phyloP scores from a whole-genome alignment of 2,797 vertebrate species.

The Melanotaenia nigrans region DNA sequence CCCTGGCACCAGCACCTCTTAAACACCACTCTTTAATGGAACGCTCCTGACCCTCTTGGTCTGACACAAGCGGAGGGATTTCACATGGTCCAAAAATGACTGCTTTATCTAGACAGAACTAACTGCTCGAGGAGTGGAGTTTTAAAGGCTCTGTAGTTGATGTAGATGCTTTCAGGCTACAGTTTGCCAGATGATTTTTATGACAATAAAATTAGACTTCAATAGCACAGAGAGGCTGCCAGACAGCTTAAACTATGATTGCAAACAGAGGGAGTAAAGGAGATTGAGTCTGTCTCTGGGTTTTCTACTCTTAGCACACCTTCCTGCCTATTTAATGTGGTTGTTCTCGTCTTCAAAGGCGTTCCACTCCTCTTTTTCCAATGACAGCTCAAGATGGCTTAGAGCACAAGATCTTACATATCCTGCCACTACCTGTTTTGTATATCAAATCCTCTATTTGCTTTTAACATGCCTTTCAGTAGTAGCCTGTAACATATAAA shows the following conservation, averaged over 20 bases:
- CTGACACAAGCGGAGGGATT: conserved; percentile 53
- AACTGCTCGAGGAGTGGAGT: conserved; percentile 28
- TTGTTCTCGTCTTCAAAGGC: conserved; percentile 71
- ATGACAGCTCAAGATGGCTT: conserved; percentile 67
- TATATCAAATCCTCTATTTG: conserved; percentile 72
- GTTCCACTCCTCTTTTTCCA: conserved; percentile 58
- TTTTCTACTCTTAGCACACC: conserved; percentile 65
- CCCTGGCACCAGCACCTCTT: conserved; percentile 80
- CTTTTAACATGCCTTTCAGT: conserved; percentile 79
- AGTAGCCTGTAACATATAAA: conserved; percentile 80
- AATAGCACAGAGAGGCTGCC: conserved; percentile 68
- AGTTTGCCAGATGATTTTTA: conserved; percentile 76
- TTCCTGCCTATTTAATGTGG: conserved; percentile 70
- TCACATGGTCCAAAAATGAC: conserved; percentile 52
- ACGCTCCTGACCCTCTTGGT: conserved; percentile 71
- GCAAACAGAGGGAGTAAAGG: conserved; percentile 63
- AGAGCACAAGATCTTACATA: conserved; percentile 56
- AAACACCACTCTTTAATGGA: conserved; percentile 81
- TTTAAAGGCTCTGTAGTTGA: conserved; percentile 52
- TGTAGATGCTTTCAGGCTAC: conserved; percentile 51
- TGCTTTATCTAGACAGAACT: conserved; percentile 43
- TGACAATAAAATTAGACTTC: conserved; percentile 76
- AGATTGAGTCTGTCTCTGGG: conserved; percentile 64
- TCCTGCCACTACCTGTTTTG: conserved; percentile 67
- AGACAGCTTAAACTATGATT: conserved; percentile 67